These are phyloP conservation scores for Grapholita molesta DNA, from an alignment of 1,140 invertebrate genomes.

Conservation along the genomic window DNA sequence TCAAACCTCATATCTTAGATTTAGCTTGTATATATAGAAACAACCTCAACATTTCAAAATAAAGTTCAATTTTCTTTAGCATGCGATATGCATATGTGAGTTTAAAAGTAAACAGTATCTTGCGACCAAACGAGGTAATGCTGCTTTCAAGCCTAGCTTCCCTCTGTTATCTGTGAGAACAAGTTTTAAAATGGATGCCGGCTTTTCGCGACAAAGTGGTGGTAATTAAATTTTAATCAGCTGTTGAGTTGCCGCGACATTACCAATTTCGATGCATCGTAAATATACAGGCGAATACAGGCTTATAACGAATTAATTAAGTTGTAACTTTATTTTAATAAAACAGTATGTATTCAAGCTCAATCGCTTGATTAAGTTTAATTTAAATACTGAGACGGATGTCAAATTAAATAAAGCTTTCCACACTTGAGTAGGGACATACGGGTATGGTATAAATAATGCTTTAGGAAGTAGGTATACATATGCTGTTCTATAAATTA, in stretches of 20 bases:
- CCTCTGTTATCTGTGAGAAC: slow-evolving; percentile 38
- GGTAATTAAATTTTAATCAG: slow-evolving; percentile 11
- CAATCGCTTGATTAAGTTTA: too few species aligned
- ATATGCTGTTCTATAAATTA: too few species aligned
- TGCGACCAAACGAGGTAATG: slow-evolving; percentile 35
- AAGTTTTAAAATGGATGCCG: slow-evolving; percentile 27
- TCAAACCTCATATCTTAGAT: neutral
- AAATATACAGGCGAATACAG: neutral
- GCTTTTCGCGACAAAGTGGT: slow-evolving; percentile 25
- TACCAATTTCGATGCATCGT: neutral
- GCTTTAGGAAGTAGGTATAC: too few species aligned
- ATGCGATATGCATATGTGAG: neutral
- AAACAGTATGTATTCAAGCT: neutral
- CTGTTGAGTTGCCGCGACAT: neutral
- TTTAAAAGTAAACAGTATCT: slow-evolving; percentile 20
- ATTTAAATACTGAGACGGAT: too few species aligned
- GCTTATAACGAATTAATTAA: neutral
- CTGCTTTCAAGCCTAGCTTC: slow-evolving; percentile 38
- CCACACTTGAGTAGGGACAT: too few species aligned
- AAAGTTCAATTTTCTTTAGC: neutral
- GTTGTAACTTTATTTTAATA: neutral
- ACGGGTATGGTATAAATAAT: too few species aligned
- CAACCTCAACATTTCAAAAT: neutral
- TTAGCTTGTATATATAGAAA: neutral
- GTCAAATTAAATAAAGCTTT: too few species aligned